These are phyloP conservation scores for Gambelia wislizenii DNA, from an alignment of 2,797 vertebrate species.

Conservation along the genomic window DNA sequence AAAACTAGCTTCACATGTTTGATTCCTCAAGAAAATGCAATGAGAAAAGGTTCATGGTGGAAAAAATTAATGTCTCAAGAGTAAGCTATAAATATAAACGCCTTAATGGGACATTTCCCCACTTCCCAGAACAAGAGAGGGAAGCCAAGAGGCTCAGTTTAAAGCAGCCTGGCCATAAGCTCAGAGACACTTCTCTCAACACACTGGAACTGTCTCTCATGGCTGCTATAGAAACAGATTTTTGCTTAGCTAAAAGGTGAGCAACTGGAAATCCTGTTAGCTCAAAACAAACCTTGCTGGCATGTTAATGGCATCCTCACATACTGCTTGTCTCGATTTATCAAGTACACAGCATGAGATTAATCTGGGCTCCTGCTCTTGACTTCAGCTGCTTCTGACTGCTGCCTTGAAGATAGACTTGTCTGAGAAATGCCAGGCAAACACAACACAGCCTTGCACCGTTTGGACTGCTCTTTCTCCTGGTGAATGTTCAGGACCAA, in stretches of 20 bases:
- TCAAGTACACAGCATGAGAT: too few species aligned
- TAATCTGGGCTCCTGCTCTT: not conserved
- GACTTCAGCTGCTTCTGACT: not conserved
- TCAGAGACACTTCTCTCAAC: not conserved
- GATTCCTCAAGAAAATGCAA: not conserved
- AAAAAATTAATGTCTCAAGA: not conserved
- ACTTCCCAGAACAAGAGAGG: not conserved
- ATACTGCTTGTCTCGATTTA: not conserved
- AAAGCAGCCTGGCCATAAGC: not conserved
- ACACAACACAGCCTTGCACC: not conserved
- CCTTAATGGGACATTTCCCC: not conserved
- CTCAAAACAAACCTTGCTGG: not conserved
- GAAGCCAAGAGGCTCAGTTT: not conserved
- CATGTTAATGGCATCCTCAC: not conserved
- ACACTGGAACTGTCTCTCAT: not conserved
- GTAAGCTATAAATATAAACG: not conserved
- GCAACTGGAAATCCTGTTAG: not conserved
- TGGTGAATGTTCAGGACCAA: too few species aligned
- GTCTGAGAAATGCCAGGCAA: too few species aligned
- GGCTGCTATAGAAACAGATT: not conserved
- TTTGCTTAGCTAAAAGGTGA: too few species aligned
- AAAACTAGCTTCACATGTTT: not conserved
- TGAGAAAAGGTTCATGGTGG: not conserved
- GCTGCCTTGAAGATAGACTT: not conserved
- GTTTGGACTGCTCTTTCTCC: not conserved